Base-by-base conservation (phyloP, 1,140 invertebrate genomes). In the Camponotus pennsylvanicus region DNA sequence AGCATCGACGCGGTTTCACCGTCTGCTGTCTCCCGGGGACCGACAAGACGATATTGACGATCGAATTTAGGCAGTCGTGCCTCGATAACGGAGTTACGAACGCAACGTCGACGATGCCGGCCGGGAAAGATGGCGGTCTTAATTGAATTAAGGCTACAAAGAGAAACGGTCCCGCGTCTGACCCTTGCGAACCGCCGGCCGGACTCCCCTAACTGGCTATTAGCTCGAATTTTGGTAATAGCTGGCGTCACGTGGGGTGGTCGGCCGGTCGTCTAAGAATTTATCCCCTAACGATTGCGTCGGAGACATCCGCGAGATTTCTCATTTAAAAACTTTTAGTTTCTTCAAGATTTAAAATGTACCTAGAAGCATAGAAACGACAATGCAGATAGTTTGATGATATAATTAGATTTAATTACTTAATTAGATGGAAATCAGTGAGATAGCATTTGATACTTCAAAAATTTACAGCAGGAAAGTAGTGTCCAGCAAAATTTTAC, bases 81-180 rank as follows among this genome's bases (percentile, higher is more conserved):
- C 92, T 92, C 92, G 92, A 93, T 94, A 94, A 94, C 93, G 89
- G 92, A 92, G 91, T 94, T 94, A 94, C 86, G 90, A 67, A 89
- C 73, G 84, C 69, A 75, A 91, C 75, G 85, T 66, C 77, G 85
- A 69, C 89, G 88, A 91, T 76, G 84, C 86, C 89, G 85, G 91
- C 91, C 87, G 91, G 93, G 92, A 92, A 94, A 93, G 94, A 94
- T 94, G 93, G 93, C 90, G 88, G 91, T 89, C 83, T 76, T 94
- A 94, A 94, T 94, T 91, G 93, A 94, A 94, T 94, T 94, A 93
- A 91, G 91, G 92, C 91, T 92, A 94, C 93, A 94, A 94, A 94
- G 93, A 94, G 93, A 94, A 92, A 92, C 89, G 88, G 85, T 88
- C 85, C 86, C 88, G 83, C 77, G 70, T 73, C 67, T 71, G 69